These are phyloP conservation scores for Fistularia commersonii DNA, from an alignment of 2,797 vertebrate genomes.

Conservation along the genomic window DNA sequence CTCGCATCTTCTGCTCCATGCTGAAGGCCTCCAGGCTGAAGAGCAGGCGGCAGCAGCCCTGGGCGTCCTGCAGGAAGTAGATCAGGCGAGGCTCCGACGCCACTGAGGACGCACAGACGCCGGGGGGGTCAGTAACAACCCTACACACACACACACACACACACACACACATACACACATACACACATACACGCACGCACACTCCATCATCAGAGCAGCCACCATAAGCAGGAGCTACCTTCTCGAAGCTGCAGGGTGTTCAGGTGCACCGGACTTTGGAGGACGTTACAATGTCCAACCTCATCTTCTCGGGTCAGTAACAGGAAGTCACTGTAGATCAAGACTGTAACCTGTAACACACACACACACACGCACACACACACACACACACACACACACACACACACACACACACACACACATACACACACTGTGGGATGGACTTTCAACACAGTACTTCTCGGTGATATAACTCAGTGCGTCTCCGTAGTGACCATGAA, in stretches of 20 bases:
- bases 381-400: too few species aligned
- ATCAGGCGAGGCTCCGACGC: conserved; percentile 25
- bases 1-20: conserved; percentile 48
- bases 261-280: conserved; percentile 88
- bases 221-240: conserved; percentile 61
- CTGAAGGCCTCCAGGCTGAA: conserved; percentile 54
- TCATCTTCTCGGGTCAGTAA: conserved; percentile 89
- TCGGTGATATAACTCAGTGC: too few species aligned
- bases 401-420: conserved; percentile 14
- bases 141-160: too few species aligned
- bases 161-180: too few species aligned
- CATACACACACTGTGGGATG: neutral
- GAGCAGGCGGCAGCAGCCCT: conserved; percentile 15
- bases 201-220: neutral
- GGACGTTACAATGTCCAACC: conserved; percentile 81
- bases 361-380: too few species aligned
- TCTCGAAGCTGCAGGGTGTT: conserved; percentile 81
- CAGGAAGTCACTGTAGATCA: conserved; percentile 88
- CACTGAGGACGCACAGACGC: conserved; percentile 21
- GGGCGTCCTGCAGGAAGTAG: conserved; percentile 35
- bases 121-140: too few species aligned
- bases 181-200: too few species aligned
- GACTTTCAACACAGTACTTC: too few species aligned
- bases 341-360: conserved; percentile 81
- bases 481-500: too few species aligned